Conservation (phyloP, 2,797 vertebrate species). For the Thamnophis elegans region DNA sequence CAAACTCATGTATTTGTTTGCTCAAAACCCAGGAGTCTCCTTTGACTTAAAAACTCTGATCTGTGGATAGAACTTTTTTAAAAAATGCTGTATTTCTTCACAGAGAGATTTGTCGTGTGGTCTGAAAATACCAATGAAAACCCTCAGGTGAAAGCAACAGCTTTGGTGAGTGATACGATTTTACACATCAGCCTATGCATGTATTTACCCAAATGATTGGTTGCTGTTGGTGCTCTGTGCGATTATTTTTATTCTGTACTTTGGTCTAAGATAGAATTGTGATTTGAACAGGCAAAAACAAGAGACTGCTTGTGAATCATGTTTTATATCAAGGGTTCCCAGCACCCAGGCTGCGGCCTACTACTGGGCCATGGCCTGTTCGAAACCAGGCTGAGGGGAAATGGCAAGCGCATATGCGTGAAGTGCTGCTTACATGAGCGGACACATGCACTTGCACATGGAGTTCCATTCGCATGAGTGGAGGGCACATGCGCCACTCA, state of each 20-base stretch:
- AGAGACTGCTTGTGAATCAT: neutral
- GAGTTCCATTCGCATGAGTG: neutral
- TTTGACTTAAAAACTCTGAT: neutral
- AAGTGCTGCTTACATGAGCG: neutral
- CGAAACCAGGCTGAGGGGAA: neutral
- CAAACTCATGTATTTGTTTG: neutral
- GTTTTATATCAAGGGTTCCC: neutral
- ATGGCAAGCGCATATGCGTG: accelerated
- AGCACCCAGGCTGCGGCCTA: accelerated
- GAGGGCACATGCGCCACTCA: too few relatives aligned
- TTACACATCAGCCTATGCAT: neutral
- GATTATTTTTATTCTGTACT: neutral
- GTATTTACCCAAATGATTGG: neutral
- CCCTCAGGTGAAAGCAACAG: constrained; percentile 14
- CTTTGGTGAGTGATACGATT: constrained; percentile 59
- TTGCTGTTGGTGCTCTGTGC: accelerated
- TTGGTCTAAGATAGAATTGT: accelerated
- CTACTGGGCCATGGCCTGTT: neutral
- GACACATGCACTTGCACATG: neutral
- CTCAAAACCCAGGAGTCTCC: neutral
- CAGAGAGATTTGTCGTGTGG: constrained; percentile 43
- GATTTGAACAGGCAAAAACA: neutral
- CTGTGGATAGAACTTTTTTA: neutral
- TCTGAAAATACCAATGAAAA: constrained; percentile 30
- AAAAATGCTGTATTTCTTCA: constrained; percentile 52